Percentiles rank a stretch among this genome's conserved stretches.
Conservation (phyloP, 2,113 vertebrate genomes). For the Cephalopterus ornatus region DNA sequence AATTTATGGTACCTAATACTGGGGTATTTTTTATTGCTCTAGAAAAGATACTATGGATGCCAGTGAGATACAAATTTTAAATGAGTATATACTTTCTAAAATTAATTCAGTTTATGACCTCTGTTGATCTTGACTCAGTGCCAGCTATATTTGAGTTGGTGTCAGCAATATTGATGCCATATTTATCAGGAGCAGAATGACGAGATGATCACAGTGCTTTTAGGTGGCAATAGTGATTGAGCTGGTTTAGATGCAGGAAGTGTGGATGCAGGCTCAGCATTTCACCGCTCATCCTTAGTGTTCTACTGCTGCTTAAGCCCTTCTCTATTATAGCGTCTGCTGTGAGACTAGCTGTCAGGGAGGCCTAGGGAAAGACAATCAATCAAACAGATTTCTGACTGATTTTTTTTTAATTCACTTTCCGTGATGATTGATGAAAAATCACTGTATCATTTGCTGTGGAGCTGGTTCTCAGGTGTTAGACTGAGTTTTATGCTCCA, state of each 20-base stretch:
- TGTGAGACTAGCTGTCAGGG: not conserved
- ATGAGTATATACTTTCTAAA: not conserved
- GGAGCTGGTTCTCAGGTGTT: not conserved
- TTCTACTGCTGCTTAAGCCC: not conserved
- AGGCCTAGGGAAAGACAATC: not conserved
- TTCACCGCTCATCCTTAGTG: not conserved
- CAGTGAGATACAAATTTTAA: not conserved
- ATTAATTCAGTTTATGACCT: not conserved
- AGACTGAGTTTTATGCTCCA: not conserved
- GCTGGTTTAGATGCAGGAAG: not conserved
- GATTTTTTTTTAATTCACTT: not conserved
- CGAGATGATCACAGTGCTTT: not conserved
- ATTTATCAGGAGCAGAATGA: not conserved
- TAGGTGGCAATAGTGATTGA: not conserved
- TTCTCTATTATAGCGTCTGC: not conserved
- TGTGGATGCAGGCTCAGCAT: not conserved
- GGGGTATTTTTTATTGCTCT: not conserved
- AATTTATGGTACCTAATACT: not conserved
- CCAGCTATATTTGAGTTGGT: not conserved
- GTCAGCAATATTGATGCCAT: not conserved
- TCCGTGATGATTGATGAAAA: not conserved
- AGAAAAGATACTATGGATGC: not conserved
- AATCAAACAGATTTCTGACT: not conserved
- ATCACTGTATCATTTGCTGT: not conserved
- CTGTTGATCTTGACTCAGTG: not conserved